phyloP scores from a whole-genome alignment of 2,888 invertebrate species.

The Drosophila borealis region DNA sequence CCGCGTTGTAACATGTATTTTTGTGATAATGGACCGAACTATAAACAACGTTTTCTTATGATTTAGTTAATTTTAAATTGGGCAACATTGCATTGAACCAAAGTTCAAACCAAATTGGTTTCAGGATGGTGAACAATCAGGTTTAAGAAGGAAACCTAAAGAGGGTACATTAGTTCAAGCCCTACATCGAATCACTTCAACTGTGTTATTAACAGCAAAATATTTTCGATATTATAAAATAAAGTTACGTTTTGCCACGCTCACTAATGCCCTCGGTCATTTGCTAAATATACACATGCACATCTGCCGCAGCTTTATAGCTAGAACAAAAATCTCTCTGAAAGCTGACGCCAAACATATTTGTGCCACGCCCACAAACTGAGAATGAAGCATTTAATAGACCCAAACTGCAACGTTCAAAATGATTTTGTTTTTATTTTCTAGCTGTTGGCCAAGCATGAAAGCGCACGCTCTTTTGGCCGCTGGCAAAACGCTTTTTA shows the following conservation, averaged over 20 bases:
- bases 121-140: too few relatives aligned
- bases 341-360: neutral
- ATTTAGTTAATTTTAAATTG: too few relatives aligned
- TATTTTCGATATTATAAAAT: neutral
- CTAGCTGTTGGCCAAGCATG: slow-evolving; percentile 2
- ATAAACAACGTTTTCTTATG: too few relatives aligned
- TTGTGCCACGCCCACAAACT: neutral
- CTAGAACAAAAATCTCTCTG: neutral
- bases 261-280: neutral
- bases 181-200: too few relatives aligned
- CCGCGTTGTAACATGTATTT: too few relatives aligned
- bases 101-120: too few relatives aligned
- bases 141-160: too few relatives aligned
- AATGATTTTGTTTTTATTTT: neutral
- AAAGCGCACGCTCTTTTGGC: slow-evolving; percentile 17
- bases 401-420: neutral
- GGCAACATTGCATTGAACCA: too few relatives aligned
- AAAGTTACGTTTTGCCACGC: neutral
- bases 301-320: too few relatives aligned
- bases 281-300: neutral
- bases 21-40: too few relatives aligned
- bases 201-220: neutral
- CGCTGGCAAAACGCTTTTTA: slow-evolving; percentile 11
- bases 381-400: too few relatives aligned
- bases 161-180: too few relatives aligned